Percentiles rank a stretch among this genome's conserved stretches.
Conservation (phyloP, 2,888 invertebrate genomes). For the Ctena decussata region DNA sequence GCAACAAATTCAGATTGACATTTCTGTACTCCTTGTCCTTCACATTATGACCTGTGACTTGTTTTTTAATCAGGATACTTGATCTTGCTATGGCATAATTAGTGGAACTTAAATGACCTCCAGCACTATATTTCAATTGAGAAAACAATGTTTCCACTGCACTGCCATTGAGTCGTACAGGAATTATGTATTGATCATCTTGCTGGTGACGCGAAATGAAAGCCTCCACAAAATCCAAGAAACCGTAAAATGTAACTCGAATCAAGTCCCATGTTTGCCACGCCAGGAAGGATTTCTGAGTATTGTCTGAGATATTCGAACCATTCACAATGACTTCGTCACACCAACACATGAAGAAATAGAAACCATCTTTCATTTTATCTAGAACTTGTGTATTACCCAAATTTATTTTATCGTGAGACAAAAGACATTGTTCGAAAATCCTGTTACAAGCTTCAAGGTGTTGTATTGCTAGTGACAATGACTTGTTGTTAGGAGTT, state of each 20-base stretch:
- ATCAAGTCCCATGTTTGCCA: not conserved
- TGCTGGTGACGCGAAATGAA: not conserved
- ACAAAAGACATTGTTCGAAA: not conserved
- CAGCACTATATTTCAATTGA: not conserved
- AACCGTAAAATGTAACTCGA: not conserved
- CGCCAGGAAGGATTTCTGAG: not conserved
- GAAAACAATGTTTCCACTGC: not conserved
- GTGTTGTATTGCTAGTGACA: not conserved
- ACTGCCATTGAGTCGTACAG: not conserved
- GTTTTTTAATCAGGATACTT: not conserved
- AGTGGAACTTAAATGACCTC: not conserved
- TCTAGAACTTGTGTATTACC: not conserved
- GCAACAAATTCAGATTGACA: not conserved
- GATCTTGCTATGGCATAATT: not conserved
- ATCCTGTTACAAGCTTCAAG: not conserved
- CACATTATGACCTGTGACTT: not conserved
- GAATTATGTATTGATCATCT: not conserved
- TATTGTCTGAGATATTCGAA: not conserved
- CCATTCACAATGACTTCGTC: not conserved
- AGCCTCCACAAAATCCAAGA: not conserved
- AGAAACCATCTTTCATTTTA: not conserved
- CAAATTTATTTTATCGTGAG: not conserved
- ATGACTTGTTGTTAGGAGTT: not conserved
- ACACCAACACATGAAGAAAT: not conserved
- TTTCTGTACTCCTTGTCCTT: not conserved